Conservation (phyloP, 2,113 vertebrate species). For the Octodon degus region DNA sequence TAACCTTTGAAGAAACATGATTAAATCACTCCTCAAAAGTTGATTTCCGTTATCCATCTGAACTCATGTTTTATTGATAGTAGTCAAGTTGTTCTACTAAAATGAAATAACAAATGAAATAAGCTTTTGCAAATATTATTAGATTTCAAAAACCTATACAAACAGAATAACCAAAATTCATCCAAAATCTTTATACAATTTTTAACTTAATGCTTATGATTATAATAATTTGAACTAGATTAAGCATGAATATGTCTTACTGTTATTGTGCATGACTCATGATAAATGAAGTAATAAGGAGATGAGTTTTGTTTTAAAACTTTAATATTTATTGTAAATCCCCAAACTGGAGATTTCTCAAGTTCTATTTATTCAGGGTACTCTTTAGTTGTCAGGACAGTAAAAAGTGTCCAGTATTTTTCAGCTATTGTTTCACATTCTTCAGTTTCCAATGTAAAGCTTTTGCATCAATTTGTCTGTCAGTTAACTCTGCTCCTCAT, state of each 20-base stretch:
- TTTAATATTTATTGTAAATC: not conserved
- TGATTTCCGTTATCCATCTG: not conserved
- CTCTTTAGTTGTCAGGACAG: not conserved
- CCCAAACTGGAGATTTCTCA: not conserved
- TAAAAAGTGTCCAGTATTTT: not conserved
- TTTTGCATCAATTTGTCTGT: not conserved
- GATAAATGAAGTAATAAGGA: constrained; percentile 61
- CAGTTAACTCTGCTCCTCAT: not conserved
- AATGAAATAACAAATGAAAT: not conserved
- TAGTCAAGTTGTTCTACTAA: not conserved
- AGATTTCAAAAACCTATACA: not conserved
- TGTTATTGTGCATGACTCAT: not conserved
- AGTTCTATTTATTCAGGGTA: not conserved
- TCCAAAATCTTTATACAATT: constrained; percentile 46
- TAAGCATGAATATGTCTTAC: not conserved
- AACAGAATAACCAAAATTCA: not conserved
- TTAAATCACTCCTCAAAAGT: not conserved
- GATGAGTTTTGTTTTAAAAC: constrained; percentile 50
- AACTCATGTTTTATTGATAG: not conserved
- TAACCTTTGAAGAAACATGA: not conserved
- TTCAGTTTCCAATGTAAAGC: not conserved
- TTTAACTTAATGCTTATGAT: not conserved
- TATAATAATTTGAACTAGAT: not conserved
- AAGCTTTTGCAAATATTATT: not conserved
- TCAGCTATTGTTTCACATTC: not conserved